These are phyloP conservation scores for Tetramorium simillimum DNA, from an alignment of 1,140 invertebrate species.

Conservation along the genomic window DNA sequence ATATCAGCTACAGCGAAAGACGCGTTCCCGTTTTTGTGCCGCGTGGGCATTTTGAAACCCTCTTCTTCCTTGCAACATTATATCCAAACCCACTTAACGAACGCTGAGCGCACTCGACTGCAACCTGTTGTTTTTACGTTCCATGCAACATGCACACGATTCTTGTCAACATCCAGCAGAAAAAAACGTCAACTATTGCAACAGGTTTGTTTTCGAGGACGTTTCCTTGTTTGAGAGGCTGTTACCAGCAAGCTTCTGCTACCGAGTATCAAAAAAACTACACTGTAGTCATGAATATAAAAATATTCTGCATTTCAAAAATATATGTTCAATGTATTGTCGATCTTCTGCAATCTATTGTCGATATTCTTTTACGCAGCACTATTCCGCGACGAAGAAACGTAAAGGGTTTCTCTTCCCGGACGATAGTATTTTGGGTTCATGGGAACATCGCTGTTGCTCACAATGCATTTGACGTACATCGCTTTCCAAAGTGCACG, in stretches of 20 bases:
- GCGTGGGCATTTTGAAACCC: constrained; percentile 44
- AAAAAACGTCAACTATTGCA: constrained; percentile 33
- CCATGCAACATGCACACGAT: neutral
- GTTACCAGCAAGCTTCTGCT: neutral
- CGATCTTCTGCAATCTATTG: neutral
- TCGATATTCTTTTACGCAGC: neutral
- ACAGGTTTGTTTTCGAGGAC: constrained; percentile 47
- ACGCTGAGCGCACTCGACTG: constrained; percentile 46
- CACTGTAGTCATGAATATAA: neutral
- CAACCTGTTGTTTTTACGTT: constrained; percentile 55
- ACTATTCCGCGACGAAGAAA: neutral
- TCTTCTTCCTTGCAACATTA: constrained; percentile 25
- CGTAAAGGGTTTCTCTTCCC: neutral
- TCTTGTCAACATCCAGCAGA: constrained; percentile 46
- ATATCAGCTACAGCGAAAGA: constrained; percentile 23
- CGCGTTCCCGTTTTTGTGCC: constrained; percentile 26
- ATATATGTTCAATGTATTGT: neutral
- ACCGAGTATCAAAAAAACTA: neutral
- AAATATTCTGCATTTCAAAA: neutral
- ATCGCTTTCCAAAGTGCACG: neutral
- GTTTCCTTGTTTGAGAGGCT: neutral
- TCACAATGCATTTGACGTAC: neutral
- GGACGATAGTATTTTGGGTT: neutral
- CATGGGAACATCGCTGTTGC: neutral
- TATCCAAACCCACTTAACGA: constrained; percentile 48